Base-by-base conservation (phyloP, 2,888 invertebrate species). In the Gandaritis pyraliata region DNA sequence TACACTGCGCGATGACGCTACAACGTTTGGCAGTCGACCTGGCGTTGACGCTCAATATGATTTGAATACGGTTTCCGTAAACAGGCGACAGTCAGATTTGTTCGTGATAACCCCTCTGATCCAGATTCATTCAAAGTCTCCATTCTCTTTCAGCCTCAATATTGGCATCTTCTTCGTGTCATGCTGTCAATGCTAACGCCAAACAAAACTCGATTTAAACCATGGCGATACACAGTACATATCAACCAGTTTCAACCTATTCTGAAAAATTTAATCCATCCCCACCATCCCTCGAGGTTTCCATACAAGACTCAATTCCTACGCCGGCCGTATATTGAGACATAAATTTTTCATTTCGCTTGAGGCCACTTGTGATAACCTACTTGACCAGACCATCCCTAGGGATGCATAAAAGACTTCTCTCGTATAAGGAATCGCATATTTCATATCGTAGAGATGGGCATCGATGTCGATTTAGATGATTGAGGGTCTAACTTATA, bases 291-390 rank as follows among this genome's bases (percentile, higher is more conserved):
- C 88, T 18, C 16, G 86, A 84, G 87, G 82, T 72, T 65, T 61
- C 70, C 62, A 74, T 82, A 84, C 87, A 74, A 82, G 79, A 79
- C 86, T 83, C 84, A 86, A 81, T 78, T 77, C 79, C 78, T 73
- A 75, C 80, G 72, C 77, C 65, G 74, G 70, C 76, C 73, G 76
- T 85, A 88, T 90, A 91, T 91, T 92, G 90, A 91, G 92, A 91
- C 91, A 91, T 92, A 90, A 90, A 92, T 92, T 90, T 92, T 92
- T 92, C 91, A 92, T 92, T 86, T 75, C 80, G 88, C 91, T 84
- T 76, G 79, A 82, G 88, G 90, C 83, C 86, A 83, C 84, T 85
- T 84, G 85, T 90, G 91, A 91, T 91, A 91, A 90, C 91, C 88
- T 82, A 87, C 91, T 91, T 90, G 91, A 90, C 90, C 90, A 87